phyloP scores from a whole-genome alignment of 2,113 vertebrate species.

The Parus major region DNA sequence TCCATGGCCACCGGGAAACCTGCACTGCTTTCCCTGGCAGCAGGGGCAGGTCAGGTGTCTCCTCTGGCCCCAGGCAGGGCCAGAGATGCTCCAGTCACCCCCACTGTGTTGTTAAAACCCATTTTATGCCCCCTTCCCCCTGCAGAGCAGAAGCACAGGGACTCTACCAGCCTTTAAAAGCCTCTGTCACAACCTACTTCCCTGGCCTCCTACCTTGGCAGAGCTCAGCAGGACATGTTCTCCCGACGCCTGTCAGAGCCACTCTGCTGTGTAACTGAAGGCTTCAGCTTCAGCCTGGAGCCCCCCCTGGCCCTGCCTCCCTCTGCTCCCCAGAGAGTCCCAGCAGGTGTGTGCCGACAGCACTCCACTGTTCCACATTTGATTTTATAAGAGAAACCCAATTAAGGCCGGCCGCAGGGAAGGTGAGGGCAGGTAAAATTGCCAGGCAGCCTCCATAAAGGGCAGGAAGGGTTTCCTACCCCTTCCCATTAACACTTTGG shows the following conservation, averaged over 20 bases:
- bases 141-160: fast-evolving
- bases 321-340: background rate
- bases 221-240: background rate
- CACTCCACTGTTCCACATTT: background rate
- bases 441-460: background rate
- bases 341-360: background rate
- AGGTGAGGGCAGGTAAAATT: background rate
- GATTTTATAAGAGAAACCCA: conserved; percentile 33
- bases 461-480: background rate
- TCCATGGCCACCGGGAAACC: background rate
- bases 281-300: fast-evolving
- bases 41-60: background rate
- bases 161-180: background rate
- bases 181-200: background rate
- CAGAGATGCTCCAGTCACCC: background rate
- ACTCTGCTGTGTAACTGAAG: background rate
- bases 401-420: background rate
- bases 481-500: fast-evolving
- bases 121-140: background rate
- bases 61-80: fast-evolving
- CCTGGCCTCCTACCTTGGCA: background rate
- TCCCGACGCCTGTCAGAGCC: background rate
- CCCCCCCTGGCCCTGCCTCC: background rate
- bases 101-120: background rate
- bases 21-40: background rate